Conservation (phyloP, 64 coral and sea anemone genomes). For the Dendronephthya gigantea region DNA sequence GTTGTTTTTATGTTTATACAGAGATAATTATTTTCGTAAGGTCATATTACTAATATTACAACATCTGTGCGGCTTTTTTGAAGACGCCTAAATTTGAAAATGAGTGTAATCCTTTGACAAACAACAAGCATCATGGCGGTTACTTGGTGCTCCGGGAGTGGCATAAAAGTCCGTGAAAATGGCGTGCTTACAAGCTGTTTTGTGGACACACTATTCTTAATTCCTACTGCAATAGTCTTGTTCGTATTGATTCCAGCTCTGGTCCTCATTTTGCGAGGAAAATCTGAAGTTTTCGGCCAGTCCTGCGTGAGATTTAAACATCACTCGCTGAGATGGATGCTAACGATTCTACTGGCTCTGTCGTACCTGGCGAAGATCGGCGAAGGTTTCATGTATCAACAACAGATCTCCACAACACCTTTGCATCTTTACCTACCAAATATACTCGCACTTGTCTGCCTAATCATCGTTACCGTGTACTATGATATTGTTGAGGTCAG, state of each 20-base stretch:
- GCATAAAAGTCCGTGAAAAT: background rate
- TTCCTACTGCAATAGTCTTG: background rate
- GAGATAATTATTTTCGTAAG: too few relatives aligned
- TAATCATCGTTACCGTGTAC: background rate
- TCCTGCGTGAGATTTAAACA: background rate
- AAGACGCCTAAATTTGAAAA: too few relatives aligned
- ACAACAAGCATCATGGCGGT: background rate
- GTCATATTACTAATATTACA: too few relatives aligned
- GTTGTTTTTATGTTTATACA: too few relatives aligned
- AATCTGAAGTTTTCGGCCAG: background rate
- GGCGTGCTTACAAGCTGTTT: background rate
- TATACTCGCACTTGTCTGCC: background rate
- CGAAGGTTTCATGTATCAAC: background rate
- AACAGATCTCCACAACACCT: background rate
- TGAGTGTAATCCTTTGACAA: too few relatives aligned
- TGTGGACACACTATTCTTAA: background rate
- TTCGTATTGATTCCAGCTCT: background rate
- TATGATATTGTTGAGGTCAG: slow-evolving; percentile 8
- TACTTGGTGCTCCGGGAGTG: background rate
- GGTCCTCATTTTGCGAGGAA: background rate
- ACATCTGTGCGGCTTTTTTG: too few relatives aligned
- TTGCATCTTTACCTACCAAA: background rate
- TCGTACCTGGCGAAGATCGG: background rate
- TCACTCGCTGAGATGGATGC: background rate
- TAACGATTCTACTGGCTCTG: background rate